These are phyloP conservation scores for Prinia subflava DNA, from an alignment of 2,113 vertebrate genomes.

Conservation along the genomic window DNA sequence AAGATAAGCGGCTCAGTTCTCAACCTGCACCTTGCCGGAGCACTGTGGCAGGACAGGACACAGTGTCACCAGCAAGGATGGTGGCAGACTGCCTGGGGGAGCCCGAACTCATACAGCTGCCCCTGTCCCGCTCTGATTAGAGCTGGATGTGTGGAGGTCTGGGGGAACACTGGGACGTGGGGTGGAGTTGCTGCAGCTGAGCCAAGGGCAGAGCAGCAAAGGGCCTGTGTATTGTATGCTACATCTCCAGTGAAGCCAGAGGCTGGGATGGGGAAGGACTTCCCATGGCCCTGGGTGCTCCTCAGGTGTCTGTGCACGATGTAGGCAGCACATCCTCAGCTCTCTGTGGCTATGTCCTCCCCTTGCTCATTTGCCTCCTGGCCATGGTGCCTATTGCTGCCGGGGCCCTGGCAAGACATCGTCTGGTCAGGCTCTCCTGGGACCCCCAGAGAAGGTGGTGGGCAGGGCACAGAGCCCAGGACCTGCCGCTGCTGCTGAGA, in stretches of 20 bases:
- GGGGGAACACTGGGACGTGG: too few relatives aligned
- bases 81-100: background rate
- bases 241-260: rapidly evolving
- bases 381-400: background rate
- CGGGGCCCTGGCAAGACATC: rapidly evolving
- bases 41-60: background rate
- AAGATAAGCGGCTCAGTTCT: background rate
- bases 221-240: background rate
- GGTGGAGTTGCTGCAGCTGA: background rate
- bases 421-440: background rate
- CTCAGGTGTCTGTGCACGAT: background rate
- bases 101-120: background rate
- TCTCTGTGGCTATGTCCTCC: background rate
- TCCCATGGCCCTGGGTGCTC: background rate
- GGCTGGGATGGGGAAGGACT: background rate
- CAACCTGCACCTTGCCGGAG: rapidly evolving
- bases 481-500: background rate
- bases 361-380: background rate
- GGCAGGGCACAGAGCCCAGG: background rate
- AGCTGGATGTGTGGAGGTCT: background rate
- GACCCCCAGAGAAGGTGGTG: background rate
- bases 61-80: background rate
- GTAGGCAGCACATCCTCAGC: background rate
- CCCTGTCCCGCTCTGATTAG: background rate
- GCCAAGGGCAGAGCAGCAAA: background rate